Percentiles rank a stretch among this genome's conserved stretches.
These are phyloP conservation scores for Brachyptera risi DNA, from an alignment of 2,888 invertebrate species.

Conservation along the genomic window DNA sequence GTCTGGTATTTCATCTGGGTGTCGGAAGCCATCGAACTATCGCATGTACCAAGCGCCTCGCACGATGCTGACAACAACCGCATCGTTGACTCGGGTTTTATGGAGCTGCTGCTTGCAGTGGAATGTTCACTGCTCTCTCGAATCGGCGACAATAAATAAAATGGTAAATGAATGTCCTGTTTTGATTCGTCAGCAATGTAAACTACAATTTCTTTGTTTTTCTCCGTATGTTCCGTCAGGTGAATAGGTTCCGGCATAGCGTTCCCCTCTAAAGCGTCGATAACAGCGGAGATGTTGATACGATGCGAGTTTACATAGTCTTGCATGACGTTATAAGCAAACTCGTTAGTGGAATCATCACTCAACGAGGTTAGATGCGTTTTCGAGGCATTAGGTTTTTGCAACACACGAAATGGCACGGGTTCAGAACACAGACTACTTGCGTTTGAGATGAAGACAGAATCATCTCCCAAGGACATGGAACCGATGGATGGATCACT, in stretches of 20 bases:
- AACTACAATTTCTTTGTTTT: slow-evolving; percentile 27
- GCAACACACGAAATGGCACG: slow-evolving; percentile 29
- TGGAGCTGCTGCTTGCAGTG: slow-evolving; percentile 47
- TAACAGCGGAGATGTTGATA: slow-evolving; percentile 35
- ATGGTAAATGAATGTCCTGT: slow-evolving; percentile 29
- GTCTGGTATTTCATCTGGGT: slow-evolving; percentile 43
- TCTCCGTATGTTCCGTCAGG: slow-evolving; percentile 20
- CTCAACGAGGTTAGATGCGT: not conserved
- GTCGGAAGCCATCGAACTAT: slow-evolving; percentile 24
- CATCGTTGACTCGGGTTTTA: slow-evolving; percentile 26
- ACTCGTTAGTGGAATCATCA: slow-evolving; percentile 30
- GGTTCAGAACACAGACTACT: slow-evolving; percentile 39
- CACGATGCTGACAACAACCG: slow-evolving; percentile 42
- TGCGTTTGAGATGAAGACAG: slow-evolving; percentile 36
- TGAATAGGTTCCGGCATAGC: not conserved
- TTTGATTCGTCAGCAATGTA: slow-evolving; percentile 21
- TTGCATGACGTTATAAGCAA: slow-evolving; percentile 44
- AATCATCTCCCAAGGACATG: slow-evolving; percentile 36
- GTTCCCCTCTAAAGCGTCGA: slow-evolving; percentile 32
- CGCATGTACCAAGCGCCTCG: slow-evolving; percentile 22
- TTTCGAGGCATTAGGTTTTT: not conserved
- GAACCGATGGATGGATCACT: slow-evolving; percentile 37
- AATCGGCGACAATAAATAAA: slow-evolving; percentile 51
- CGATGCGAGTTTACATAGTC: slow-evolving; percentile 45
- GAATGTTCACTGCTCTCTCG: slow-evolving; percentile 55